A percentile compares a stretch with the other conserved stretches of the same genome.
Evolutionary conservation across 2,113 vertebrate species (phyloP).

Genomic region (Sprattus sprattus): DNA sequence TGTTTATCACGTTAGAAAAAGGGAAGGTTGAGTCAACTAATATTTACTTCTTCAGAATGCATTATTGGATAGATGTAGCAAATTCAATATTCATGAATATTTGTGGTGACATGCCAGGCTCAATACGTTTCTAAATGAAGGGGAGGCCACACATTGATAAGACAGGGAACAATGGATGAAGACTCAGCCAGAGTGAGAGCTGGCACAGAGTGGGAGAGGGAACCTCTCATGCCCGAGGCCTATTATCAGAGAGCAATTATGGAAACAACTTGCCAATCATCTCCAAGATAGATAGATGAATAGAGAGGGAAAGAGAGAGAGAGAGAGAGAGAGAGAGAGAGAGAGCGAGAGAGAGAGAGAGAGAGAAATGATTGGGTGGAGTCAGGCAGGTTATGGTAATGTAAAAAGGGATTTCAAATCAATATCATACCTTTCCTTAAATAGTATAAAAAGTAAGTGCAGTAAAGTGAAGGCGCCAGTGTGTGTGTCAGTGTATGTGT

Average conservation of each 20-base stretch:
- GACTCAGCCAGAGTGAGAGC: not conserved
- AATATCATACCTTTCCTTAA: not conserved
- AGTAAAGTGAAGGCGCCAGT: not conserved
- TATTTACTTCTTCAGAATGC: conserved; percentile 4
- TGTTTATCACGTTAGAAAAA: not conserved
- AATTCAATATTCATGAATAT: not conserved
- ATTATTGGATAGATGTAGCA: not conserved
- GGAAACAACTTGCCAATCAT: not conserved
- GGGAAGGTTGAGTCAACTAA: not conserved
- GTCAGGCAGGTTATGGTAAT: not conserved
- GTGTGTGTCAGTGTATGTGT: not conserved
- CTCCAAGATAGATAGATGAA: not conserved
- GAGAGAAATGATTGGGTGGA: not conserved
- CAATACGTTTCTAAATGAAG: not conserved
- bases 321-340: not conserved
- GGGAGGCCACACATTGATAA: not conserved
- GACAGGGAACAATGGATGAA: not conserved
- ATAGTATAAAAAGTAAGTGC: not conserved
- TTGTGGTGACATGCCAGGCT: not conserved
- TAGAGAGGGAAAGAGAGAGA: not conserved
- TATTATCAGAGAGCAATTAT: not conserved
- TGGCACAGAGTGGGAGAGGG: not conserved
- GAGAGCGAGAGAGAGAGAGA: not conserved
- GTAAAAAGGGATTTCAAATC: not conserved
- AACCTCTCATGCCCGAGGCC: not conserved